A percentile compares a stretch with the other conserved stretches of the same genome.
phyloP scores from a whole-genome alignment of 1,140 invertebrate genomes.

The Megathymus violae region DNA sequence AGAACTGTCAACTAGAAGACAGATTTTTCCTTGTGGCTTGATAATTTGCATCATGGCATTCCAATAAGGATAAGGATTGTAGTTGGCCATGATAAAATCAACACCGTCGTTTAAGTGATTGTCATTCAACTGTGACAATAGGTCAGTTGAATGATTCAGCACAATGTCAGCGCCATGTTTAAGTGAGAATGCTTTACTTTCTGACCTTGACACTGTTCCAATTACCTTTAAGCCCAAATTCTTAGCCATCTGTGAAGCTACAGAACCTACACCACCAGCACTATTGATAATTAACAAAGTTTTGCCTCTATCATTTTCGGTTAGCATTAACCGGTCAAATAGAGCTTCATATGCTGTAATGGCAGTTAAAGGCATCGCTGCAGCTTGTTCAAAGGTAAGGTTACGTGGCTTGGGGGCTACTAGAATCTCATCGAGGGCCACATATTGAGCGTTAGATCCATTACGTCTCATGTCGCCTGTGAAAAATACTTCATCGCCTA shows the following conservation, averaged over 20 bases:
- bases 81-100: slow-evolving; percentile 71
- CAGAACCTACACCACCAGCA: slow-evolving; percentile 71
- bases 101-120: slow-evolving; percentile 58
- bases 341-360: slow-evolving; percentile 69
- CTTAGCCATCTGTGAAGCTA: slow-evolving; percentile 65
- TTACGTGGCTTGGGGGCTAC: slow-evolving; percentile 68
- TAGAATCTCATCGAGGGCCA: slow-evolving; percentile 62
- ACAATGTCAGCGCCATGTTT: slow-evolving; percentile 60
- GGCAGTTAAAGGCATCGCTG: slow-evolving; percentile 67
- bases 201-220: slow-evolving; percentile 68
- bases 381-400: slow-evolving; percentile 71
- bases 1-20: slow-evolving; percentile 68
- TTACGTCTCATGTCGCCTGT: slow-evolving; percentile 61
- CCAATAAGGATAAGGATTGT: slow-evolving; percentile 74
- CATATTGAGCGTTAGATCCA: slow-evolving; percentile 71
- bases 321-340: slow-evolving; percentile 56
- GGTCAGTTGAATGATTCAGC: slow-evolving; percentile 64
- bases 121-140: slow-evolving; percentile 59
- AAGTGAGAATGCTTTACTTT: slow-evolving; percentile 57
- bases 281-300: slow-evolving; percentile 71
- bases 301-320: slow-evolving; percentile 69
- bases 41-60: slow-evolving; percentile 64
- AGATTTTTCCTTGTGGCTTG: slow-evolving; percentile 73
- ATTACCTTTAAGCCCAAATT: slow-evolving; percentile 67
- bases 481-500: slow-evolving; percentile 72